Evolutionary conservation across 2,797 vertebrate genomes (phyloP), one percentile per base, ranked within the genome.

Genomic region (Epinephelus awoara): DNA sequence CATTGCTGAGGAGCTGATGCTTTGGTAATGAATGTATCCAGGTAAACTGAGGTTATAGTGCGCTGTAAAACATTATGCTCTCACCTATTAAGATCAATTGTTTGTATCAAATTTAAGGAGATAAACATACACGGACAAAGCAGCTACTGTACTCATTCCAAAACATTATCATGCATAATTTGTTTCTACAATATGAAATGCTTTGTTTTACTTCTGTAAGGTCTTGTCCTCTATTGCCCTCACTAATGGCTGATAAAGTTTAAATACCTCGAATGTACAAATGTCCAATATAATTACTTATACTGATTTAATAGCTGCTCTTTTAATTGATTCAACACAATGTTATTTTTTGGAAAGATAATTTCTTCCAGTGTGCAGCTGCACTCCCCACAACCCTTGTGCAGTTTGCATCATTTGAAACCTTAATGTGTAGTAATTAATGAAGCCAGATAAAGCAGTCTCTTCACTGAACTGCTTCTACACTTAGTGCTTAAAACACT

Each of bases 391-490:
- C 42, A 81, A 44, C 51, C 64, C 25, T 59, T 49, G 38, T 50
- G 56, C 67, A 72, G 51, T 72, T 40, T 79, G 55, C 52, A 21
- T 59, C 44, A 13, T 63, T 72, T 46, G 19, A 85, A 79, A 79
- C 52, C 29, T 59, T 80, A 83, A 83, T 82, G 65, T 80, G 76
- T 52, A 50, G 46, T 82, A 84, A 91, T 88, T 87, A 85, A 77
- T 61, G 67, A 78, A 52, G 55, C 63, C 67, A 66, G 52, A 79
- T 73, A 29, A 68, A 77, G 74, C 62, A 47, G 74, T 69, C 51
- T 84, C 55, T 58, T 79, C 66, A 55, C 54, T 75, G 75, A 68
- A 61, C 40, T 65, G 56, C 79, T 42, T 62, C 40, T 19, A n/a
- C 71, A 68, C 8, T 1, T 3, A 72, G 21, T n/a, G 42, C 23